Evolutionary conservation across 2,797 vertebrate species (phyloP).

Genomic region (Coccyzus lansbergi): DNA sequence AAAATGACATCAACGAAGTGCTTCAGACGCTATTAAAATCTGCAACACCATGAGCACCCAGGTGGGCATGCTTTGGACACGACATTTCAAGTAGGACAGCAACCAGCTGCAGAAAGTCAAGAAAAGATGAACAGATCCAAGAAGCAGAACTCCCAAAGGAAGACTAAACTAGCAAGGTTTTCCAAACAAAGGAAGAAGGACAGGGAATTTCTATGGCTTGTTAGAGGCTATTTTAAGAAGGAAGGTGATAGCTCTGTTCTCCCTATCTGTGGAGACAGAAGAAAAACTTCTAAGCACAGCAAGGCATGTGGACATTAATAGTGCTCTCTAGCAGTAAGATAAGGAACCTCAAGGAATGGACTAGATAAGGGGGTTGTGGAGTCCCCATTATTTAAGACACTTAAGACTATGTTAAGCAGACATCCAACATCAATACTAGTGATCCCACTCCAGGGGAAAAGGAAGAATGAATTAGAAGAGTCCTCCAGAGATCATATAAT

Average conservation of each 20-base stretch:
- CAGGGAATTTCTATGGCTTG: not conserved
- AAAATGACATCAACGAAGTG: not conserved
- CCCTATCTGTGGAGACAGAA: not conserved
- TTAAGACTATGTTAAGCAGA: not conserved
- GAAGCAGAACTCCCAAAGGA: not conserved
- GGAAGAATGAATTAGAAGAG: not conserved
- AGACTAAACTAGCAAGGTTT: not conserved
- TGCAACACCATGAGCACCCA: not conserved
- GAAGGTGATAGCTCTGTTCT: not conserved
- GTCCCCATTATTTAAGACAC: not conserved
- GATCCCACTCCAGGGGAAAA: not conserved
- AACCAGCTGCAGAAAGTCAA: not conserved
- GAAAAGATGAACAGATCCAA: not conserved
- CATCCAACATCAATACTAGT: not conserved
- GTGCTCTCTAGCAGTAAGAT: not conserved
- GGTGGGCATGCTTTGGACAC: not conserved
- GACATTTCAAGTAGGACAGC: not conserved
- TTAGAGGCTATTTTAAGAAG: not conserved
- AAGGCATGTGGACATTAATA: not conserved
- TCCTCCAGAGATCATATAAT: not conserved
- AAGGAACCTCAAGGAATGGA: not conserved
- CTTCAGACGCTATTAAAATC: not conserved
- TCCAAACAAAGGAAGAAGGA: not conserved
- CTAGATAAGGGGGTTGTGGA: not conserved
- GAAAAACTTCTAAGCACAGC: not conserved